phyloP scores from a whole-genome alignment of 2,888 invertebrate genomes.

The Brenthis hecate region DNA sequence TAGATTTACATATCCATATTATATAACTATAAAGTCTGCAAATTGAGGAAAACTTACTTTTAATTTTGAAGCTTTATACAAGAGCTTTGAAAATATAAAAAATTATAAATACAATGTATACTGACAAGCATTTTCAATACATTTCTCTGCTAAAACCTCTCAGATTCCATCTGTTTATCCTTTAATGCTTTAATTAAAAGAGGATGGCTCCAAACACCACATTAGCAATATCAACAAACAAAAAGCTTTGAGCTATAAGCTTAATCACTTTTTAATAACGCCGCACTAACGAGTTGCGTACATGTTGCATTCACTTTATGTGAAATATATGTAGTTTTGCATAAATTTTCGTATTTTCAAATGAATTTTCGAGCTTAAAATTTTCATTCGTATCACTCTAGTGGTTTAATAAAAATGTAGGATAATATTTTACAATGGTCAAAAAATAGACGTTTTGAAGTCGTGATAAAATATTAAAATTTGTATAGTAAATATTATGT shows the following conservation, averaged over 20 bases:
- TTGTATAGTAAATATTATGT: too few relatives aligned
- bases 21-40: too few relatives aligned
- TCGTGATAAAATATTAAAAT: too few relatives aligned
- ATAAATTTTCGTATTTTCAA: constrained; percentile 15
- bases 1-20: too few relatives aligned
- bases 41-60: too few relatives aligned
- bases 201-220: not conserved
- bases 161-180: too few relatives aligned
- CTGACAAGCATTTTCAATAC: too few relatives aligned
- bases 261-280: constrained; percentile 30
- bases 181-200: not conserved
- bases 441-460: too few relatives aligned
- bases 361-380: constrained; percentile 1
- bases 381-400: constrained; percentile 1
- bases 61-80: too few relatives aligned
- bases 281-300: constrained; percentile 17
- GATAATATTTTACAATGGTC: not conserved
- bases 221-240: constrained; percentile 14
- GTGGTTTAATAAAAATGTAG: constrained; percentile 9
- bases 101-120: too few relatives aligned
- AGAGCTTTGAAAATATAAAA: too few relatives aligned
- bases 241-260: constrained; percentile 11
- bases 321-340: constrained; percentile 7
- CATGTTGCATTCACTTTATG: constrained; percentile 8
- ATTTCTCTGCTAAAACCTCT: too few relatives aligned